A percentile compares a stretch with the other conserved stretches of the same genome.
These are phyloP conservation scores for Phodopus roborovskii DNA, from an alignment of 2,113 vertebrate genomes.

Conservation along the genomic window DNA sequence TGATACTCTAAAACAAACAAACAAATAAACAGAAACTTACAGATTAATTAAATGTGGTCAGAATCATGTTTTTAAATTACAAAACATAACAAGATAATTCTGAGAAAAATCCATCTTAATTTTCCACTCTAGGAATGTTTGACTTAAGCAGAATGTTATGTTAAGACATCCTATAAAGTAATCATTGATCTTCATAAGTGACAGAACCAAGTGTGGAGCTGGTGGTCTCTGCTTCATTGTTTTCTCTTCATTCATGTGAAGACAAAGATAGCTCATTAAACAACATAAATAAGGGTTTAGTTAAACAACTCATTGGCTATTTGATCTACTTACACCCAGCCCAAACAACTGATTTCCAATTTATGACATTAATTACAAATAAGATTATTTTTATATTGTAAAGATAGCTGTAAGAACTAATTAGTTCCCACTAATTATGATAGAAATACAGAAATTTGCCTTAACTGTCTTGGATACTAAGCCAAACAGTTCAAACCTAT, in stretches of 20 bases:
- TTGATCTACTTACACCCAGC: not conserved
- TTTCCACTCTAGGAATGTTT: slow-evolving; percentile 23
- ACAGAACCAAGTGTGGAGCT: not conserved
- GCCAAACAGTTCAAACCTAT: not conserved
- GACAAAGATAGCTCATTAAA: not conserved
- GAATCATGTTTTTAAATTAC: slow-evolving; percentile 22
- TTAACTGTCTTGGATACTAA: slow-evolving; percentile 5
- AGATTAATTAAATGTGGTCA: slow-evolving; percentile 44
- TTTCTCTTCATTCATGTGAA: not conserved
- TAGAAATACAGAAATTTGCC: not conserved
- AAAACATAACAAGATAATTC: not conserved
- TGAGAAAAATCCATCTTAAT: slow-evolving; percentile 24
- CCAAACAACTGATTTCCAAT: slow-evolving; percentile 6
- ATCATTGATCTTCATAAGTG: not conserved
- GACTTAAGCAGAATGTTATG: slow-evolving; percentile 1
- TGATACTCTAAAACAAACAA: slow-evolving; percentile 27
- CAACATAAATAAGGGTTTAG: not conserved
- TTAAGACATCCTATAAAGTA: slow-evolving; percentile 36
- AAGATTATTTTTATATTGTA: not conserved
- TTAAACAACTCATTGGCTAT: slow-evolving; percentile 42
- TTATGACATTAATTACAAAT: not conserved
- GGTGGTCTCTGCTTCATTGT: not conserved
- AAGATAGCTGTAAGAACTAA: slow-evolving; percentile 28
- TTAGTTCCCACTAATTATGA: not conserved
- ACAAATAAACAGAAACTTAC: slow-evolving; percentile 31